phyloP scores from a whole-genome alignment of 2,113 vertebrate species.

The Rhodinocichla rosea region DNA sequence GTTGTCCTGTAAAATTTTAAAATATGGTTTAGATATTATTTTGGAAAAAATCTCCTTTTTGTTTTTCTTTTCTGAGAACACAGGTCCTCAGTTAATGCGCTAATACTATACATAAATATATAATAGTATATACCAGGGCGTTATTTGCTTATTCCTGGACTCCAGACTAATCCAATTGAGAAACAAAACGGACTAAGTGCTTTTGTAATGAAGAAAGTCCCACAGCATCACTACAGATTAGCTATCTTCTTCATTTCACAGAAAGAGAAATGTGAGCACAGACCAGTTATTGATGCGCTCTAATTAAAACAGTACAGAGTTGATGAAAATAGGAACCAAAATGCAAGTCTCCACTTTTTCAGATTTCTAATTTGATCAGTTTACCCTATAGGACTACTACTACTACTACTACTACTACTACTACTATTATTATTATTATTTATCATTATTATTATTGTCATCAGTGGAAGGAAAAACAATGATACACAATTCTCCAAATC shows the following conservation, averaged over 20 bases:
- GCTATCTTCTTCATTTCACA: background rate
- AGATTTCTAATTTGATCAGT: background rate
- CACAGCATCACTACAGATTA: background rate
- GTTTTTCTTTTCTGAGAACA: background rate
- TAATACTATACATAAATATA: background rate
- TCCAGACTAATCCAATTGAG: background rate
- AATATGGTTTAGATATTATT: background rate
- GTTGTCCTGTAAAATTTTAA: background rate
- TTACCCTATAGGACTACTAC: background rate
- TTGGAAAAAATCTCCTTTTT: background rate
- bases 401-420: too few species aligned
- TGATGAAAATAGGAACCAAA: background rate
- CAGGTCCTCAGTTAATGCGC: background rate
- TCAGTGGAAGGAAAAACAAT: background rate
- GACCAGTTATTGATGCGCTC: background rate
- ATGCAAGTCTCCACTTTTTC: background rate
- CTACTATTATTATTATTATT: fast-evolving
- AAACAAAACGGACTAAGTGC: background rate
- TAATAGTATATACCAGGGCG: background rate
- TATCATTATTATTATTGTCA: background rate
- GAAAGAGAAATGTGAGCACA: background rate
- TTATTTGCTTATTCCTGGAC: background rate
- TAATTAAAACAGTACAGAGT: background rate
- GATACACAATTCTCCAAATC: background rate
- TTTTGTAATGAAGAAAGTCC: background rate